Base-by-base conservation (phyloP, 35 echinoderm and acorn worm species). In the Eucidaris tribuloides region DNA sequence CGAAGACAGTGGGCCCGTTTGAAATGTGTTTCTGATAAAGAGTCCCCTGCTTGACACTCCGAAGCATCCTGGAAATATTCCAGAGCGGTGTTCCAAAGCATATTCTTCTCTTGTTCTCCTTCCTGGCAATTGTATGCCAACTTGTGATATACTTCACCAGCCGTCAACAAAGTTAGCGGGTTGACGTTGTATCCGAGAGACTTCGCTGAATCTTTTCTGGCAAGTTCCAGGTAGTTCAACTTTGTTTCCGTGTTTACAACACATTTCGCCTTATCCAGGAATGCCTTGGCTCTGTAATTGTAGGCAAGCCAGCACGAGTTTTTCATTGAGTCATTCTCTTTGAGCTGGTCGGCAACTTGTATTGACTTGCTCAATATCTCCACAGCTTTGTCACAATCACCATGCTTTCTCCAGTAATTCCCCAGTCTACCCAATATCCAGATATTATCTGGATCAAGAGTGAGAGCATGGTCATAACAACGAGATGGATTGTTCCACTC, bases 1-100 rank as follows among this genome's bases (percentile, higher is more conserved):
- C 25, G 33, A 23, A 74, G 66, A 74, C 66, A 74, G 20, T 74
- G 33, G 37, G 66, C 66, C 66, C 66, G 43, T 20, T 74, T 74
- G 1, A 74, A 40, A 24, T 74, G 37, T 20, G 37, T 20, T 0
- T 74, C 40, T 74, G 66, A 74, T 25, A 39, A 17, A 7, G 66
- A 15, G 23, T 25, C 23, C 23, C 66, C 66, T 25, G 37, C 66
- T 17, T 74, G 36, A 6, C 27, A 14, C 33, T 40, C 37, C 43
- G 66, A 74, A 33, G 66, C 66, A 22, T 74, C 66, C 19, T 74
- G 43, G 66, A 74, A 74, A 40, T 40, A 40, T 1, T 74, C 14
- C 28, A 74, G 66, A 43, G 66, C 66, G 7, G n/a, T n/a, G n/a
- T n/a, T n/a, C n/a, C n/a, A n/a, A n/a, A n/a, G n/a, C n/a, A n/a